Evolutionary conservation across 2,113 vertebrate genomes (phyloP).

Genomic region (Coptodon bakossiorum): DNA sequence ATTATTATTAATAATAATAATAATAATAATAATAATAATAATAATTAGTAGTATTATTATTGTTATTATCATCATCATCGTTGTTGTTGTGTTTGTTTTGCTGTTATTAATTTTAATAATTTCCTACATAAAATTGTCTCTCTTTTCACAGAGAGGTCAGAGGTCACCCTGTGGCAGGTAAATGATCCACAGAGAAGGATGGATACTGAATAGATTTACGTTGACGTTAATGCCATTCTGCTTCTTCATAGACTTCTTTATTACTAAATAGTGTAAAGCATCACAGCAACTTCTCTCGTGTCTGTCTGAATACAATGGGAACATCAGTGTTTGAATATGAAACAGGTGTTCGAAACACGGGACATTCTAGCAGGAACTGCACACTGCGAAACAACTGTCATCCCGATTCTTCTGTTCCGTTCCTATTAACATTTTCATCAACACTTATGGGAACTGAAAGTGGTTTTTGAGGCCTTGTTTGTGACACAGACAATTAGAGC

Average conservation of each 20-base stretch:
- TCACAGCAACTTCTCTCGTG: background rate
- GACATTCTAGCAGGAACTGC: background rate
- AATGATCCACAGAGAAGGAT: background rate
- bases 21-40: background rate
- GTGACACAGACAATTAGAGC: background rate
- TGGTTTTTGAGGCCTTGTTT: background rate
- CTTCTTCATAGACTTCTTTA: background rate
- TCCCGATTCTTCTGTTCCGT: background rate
- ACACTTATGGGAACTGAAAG: background rate
- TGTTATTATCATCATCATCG: background rate
- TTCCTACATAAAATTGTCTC: background rate
- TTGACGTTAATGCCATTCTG: background rate
- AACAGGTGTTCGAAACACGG: background rate
- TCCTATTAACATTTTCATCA: background rate
- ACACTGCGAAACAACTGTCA: background rate
- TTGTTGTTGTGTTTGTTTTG: background rate
- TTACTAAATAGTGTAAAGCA: background rate
- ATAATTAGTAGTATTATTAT: background rate
- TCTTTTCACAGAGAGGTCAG: background rate
- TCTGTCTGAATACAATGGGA: background rate
- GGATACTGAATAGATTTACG: background rate
- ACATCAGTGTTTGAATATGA: background rate
- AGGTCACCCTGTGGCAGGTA: background rate
- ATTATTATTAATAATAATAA: fast-evolving
- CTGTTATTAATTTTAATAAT: background rate